phyloP scores from a whole-genome alignment of 2,113 vertebrate genomes.

The Antechinus stuartii region DNA sequence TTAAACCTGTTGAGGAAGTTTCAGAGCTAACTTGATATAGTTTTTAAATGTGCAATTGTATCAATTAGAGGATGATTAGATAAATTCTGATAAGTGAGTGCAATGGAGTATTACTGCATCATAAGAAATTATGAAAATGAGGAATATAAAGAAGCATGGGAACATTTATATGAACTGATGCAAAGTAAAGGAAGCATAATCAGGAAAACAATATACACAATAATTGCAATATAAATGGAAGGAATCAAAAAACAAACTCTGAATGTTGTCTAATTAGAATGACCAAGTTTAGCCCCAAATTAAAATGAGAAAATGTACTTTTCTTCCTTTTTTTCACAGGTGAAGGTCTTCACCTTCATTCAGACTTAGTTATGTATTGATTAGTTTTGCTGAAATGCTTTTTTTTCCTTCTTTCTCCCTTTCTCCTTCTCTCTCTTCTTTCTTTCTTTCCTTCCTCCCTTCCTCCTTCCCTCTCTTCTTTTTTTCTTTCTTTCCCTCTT shows the following conservation, averaged over 20 bases:
- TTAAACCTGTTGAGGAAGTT: background rate
- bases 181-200: background rate
- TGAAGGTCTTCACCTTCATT: background rate
- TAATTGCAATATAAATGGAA: background rate
- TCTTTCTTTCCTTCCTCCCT: no score
- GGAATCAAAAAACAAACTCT: background rate
- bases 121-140: background rate
- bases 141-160: background rate
- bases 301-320: background rate
- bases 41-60: background rate
- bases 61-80: background rate
- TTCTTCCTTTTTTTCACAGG: background rate
- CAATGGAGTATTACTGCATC: background rate
- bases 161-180: background rate
- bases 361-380: background rate
- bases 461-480: no score
- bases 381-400: background rate
- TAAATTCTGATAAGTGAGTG: background rate
- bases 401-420: background rate
- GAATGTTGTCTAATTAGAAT: background rate
- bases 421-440: no score
- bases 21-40: background rate
- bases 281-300: background rate
- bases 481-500: no score
- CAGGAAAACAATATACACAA: background rate